Conservation (phyloP, 2,888 invertebrate species). For the Liodrosophila aerea region DNA sequence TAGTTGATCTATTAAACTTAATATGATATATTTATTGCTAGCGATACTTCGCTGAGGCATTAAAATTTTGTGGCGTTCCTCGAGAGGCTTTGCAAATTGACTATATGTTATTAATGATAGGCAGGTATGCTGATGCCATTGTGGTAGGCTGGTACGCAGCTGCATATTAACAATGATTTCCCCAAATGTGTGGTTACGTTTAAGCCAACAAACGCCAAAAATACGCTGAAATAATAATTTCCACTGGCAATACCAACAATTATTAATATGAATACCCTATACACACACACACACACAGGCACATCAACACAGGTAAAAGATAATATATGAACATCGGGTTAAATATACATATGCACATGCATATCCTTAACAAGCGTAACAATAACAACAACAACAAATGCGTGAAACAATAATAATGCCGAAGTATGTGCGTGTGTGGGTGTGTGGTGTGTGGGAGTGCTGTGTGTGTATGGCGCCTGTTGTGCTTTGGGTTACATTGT, state of each 20-base stretch:
- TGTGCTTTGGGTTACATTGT: constrained; percentile 63
- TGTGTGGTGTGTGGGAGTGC: constrained; percentile 35
- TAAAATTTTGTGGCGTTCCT: too few relatives aligned
- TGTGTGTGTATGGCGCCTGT: constrained; percentile 12
- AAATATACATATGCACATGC: constrained; percentile 33
- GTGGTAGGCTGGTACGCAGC: constrained; percentile 55
- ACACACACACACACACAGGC: constrained; percentile 14
- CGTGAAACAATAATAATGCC: constrained; percentile 55
- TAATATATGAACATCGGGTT: constrained; percentile 31
- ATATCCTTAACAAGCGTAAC: constrained; percentile 33
- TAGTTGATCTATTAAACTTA: too few relatives aligned
- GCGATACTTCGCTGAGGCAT: too few relatives aligned
- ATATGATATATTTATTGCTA: too few relatives aligned
- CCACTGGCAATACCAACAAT: constrained; percentile 34
- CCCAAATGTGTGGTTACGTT: constrained; percentile 75
- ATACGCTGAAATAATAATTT: constrained; percentile 52
- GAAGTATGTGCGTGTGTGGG: constrained; percentile 1
- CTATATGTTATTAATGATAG: too few relatives aligned
- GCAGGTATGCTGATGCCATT: constrained; percentile 3
- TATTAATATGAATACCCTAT: constrained; percentile 51
- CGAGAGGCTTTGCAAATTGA: too few relatives aligned
- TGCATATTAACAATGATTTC: constrained; percentile 76
- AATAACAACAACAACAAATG: constrained; percentile 57
- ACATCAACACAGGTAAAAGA: constrained; percentile 6
- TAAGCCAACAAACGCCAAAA: constrained; percentile 70